phyloP scores from a whole-genome alignment of 2,888 invertebrate genomes.

The Drosophila pullipes region DNA sequence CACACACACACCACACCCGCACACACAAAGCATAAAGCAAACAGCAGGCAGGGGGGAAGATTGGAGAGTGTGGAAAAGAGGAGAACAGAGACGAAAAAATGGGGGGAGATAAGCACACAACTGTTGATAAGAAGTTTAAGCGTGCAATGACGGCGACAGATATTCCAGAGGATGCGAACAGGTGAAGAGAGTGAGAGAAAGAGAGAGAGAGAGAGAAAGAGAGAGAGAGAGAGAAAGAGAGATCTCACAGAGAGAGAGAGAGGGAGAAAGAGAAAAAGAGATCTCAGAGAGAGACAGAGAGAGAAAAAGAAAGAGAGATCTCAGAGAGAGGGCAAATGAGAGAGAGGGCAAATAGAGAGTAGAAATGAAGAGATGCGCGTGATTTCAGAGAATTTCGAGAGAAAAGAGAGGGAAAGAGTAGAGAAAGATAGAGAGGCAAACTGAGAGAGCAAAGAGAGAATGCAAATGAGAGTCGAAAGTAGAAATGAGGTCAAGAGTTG shows the following conservation, averaged over 20 bases:
- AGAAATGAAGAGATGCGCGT: constrained; percentile 2
- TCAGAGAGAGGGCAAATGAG: constrained; percentile 4
- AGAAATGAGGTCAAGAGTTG: not conserved
- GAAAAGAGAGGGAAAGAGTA: constrained; percentile 6
- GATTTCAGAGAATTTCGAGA: not conserved
- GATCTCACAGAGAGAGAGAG: not conserved
- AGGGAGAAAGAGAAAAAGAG: constrained; percentile 5
- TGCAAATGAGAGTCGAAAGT: not conserved
- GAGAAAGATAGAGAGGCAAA: not conserved
- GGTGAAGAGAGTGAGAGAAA: constrained; percentile 5
- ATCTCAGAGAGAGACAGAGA: constrained; percentile 10
- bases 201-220: too few species aligned
- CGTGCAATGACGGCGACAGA: constrained; percentile 7
- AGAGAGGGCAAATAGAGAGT: not conserved
- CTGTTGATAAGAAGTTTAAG: constrained; percentile 21
- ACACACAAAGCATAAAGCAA: constrained; percentile 46
- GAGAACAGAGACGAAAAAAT: constrained; percentile 27
- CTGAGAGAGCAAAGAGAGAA: not conserved
- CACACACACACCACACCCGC: constrained; percentile 30
- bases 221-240: constrained; percentile 3
- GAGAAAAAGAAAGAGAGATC: not conserved
- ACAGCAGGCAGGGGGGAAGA: constrained; percentile 32
- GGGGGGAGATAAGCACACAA: constrained; percentile 13
- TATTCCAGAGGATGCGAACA: constrained; percentile 15
- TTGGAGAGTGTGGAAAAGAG: constrained; percentile 19